Percentiles rank a stretch among this genome's conserved stretches.
Conservation (phyloP, 2,113 vertebrate species). For the Ophthalmolycus amberensis region DNA sequence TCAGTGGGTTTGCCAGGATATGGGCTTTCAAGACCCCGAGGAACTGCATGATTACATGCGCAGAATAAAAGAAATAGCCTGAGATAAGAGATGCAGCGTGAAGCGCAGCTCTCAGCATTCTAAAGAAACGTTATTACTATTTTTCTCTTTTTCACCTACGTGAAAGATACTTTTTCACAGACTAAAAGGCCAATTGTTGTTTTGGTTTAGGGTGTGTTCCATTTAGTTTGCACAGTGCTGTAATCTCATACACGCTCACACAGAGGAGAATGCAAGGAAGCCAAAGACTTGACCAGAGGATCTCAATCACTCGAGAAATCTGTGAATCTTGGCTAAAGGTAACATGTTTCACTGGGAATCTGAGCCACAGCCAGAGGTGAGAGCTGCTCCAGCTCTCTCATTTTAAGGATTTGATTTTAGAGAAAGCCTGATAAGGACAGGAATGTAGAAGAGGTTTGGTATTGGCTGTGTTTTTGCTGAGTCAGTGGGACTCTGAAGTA, state of each 20-base stretch:
- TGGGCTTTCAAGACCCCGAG: conserved; percentile 93
- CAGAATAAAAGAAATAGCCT: conserved; percentile 97
- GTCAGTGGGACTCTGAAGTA: conserved; percentile 66
- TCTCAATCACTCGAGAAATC: conserved; percentile 64
- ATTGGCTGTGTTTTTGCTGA: conserved; percentile 56
- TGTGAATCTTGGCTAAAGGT: conserved; percentile 59
- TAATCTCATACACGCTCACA: conserved; percentile 77
- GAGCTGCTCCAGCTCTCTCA: conserved; percentile 53
- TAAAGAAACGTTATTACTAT: conserved; percentile 79
- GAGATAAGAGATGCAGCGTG: conserved; percentile 62
- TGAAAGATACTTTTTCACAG: conserved; percentile 79
- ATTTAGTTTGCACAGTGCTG: conserved; percentile 83
- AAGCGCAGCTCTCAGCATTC: conserved; percentile 59
- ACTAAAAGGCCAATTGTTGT: conserved; percentile 74
- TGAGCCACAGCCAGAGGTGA: conserved; percentile 56
- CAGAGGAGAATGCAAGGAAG: conserved; percentile 65
- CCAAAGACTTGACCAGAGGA: conserved; percentile 78
- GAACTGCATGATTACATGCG: conserved; percentile 96
- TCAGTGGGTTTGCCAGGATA: conserved; percentile 97
- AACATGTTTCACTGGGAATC: conserved; percentile 52
- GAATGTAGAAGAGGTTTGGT: conserved; percentile 38
- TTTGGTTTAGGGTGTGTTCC: conserved; percentile 72
- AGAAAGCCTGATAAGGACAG: conserved; percentile 62
- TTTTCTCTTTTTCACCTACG: conserved; percentile 81
- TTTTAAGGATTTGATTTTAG: conserved; percentile 34